phyloP scores from a whole-genome alignment of 2,888 invertebrate genomes.

The Germaria angustata region DNA sequence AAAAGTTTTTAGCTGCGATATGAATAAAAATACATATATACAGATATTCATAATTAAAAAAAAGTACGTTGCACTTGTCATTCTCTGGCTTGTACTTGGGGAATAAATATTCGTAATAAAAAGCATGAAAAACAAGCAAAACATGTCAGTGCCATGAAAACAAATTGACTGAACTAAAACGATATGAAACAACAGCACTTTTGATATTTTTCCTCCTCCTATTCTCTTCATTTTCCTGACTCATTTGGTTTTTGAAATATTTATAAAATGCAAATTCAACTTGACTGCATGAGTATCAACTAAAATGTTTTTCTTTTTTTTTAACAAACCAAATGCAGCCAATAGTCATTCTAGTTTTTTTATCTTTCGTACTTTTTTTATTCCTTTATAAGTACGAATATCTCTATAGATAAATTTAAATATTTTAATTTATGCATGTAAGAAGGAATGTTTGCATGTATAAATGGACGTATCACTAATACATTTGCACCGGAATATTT shows the following conservation, averaged over 20 bases:
- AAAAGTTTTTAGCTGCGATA: background rate
- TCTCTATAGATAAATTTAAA: constrained; percentile 34
- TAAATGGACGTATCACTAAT: background rate
- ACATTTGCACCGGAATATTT: background rate
- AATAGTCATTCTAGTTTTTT: constrained; percentile 18
- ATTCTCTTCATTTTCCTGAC: background rate
- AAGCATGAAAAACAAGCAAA: constrained; percentile 49
- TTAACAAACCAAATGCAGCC: constrained; percentile 10
- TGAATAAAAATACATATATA: background rate
- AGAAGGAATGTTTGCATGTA: background rate
- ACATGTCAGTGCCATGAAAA: constrained; percentile 55
- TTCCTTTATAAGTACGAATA: background rate
- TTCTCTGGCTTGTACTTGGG: constrained; percentile 32
- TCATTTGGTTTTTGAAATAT: constrained; percentile 57
- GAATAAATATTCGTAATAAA: background rate
- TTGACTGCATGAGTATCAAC: constrained; percentile 17
- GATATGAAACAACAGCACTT: constrained; percentile 25
- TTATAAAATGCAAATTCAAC: constrained; percentile 59
- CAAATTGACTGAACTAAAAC: constrained; percentile 57
- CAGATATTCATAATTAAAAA: background rate
- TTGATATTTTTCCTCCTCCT: constrained; percentile 16
- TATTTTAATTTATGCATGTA: constrained; percentile 20
- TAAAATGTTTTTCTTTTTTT: background rate
- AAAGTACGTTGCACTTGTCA: background rate
- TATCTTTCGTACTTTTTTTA: background rate